phyloP scores from a whole-genome alignment of 2,888 invertebrate species.

The Pycnomerus fuliginosus region DNA sequence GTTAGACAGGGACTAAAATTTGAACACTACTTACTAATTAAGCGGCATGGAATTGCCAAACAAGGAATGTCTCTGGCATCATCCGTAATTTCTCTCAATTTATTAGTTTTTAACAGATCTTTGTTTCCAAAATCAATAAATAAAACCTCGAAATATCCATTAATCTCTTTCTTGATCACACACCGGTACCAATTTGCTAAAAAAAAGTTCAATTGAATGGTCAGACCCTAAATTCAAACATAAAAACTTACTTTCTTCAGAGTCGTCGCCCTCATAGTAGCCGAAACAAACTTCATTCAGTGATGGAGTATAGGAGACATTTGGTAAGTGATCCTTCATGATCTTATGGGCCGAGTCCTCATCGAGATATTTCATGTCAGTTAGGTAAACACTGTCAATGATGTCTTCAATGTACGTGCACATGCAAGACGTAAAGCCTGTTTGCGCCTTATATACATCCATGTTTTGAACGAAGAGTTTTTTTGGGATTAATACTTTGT shows the following conservation, averaged over 20 bases:
- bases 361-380: neutral
- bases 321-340: slow-evolving; percentile 2
- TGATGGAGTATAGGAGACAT: neutral
- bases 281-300: neutral
- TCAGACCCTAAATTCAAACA: neutral
- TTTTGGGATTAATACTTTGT: too few relatives aligned
- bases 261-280: neutral
- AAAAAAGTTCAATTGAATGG: neutral
- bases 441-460: too few relatives aligned
- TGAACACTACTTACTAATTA: slow-evolving; percentile 5
- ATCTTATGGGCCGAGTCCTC: neutral
- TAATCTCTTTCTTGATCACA: slow-evolving; percentile 1
- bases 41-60: slow-evolving; percentile 5
- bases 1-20: neutral
- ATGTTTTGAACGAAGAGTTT: too few relatives aligned
- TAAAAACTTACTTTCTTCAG: neutral
- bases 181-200: slow-evolving; percentile 13
- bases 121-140: slow-evolving; percentile 13
- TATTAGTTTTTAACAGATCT: slow-evolving; percentile 1
- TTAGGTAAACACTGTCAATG: too few relatives aligned
- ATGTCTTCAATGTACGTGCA: too few relatives aligned
- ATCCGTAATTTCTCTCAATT: slow-evolving; percentile 4
- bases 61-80: slow-evolving; percentile 1
- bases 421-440: too few relatives aligned
- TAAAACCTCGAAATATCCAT: slow-evolving; percentile 6